Evolutionary conservation across 1,140 invertebrate genomes (phyloP).

Genomic region (Drosophila yakuba): DNA sequence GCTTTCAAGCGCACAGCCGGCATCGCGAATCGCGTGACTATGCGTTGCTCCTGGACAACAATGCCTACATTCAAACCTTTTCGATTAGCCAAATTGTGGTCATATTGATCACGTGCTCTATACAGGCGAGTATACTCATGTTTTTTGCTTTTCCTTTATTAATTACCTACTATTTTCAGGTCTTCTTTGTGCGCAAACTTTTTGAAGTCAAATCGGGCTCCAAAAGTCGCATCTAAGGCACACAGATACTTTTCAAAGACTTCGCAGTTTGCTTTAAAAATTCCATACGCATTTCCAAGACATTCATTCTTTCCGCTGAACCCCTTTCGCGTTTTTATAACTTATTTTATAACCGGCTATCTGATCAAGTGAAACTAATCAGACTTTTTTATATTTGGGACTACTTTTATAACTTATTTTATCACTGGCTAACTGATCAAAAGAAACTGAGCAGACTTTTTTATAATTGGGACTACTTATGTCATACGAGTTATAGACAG

Average conservation of each 20-base stretch:
- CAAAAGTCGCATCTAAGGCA: constrained; percentile 73
- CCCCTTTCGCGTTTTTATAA: constrained; percentile 31
- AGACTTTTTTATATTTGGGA: constrained; percentile 41
- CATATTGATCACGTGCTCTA: constrained; percentile 89
- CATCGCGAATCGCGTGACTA: constrained; percentile 92
- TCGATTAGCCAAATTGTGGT: constrained; percentile 94
- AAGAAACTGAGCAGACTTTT: constrained; percentile 57
- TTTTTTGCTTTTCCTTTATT: neutral
- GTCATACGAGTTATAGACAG: constrained; percentile 36
- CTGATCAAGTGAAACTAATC: constrained; percentile 67
- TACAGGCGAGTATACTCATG: constrained; percentile 59
- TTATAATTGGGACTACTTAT: constrained; percentile 20
- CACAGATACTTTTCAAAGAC: neutral
- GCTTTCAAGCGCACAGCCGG: constrained; percentile 91
- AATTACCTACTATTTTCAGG: constrained; percentile 86
- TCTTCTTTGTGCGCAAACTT: constrained; percentile 94
- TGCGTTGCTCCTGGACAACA: constrained; percentile 93
- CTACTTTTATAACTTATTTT: constrained; percentile 41
- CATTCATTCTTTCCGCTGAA: constrained; percentile 29
- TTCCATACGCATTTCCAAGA: constrained; percentile 43
- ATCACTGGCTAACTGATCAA: constrained; percentile 62
- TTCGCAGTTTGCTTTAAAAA: neutral
- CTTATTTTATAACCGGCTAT: constrained; percentile 36
- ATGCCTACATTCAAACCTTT: constrained; percentile 94
- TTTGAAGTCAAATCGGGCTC: constrained; percentile 89